These are phyloP conservation scores for Oedothorax gibbosus DNA, from an alignment of 1,140 invertebrate genomes.

Conservation along the genomic window DNA sequence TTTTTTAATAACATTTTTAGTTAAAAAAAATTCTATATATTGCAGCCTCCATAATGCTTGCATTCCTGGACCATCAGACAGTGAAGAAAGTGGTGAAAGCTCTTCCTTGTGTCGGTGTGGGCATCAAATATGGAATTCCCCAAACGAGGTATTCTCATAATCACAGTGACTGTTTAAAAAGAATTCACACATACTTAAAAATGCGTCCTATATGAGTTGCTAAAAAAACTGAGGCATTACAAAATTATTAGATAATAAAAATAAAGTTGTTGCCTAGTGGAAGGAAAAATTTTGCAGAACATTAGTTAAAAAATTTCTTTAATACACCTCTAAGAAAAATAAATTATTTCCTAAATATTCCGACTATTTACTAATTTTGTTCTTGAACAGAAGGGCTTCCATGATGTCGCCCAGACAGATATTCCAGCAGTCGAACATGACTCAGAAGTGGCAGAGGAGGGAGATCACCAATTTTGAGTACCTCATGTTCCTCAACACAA, in stretches of 20 bases:
- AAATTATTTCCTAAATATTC: too few relatives aligned
- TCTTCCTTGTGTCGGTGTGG: slow-evolving; percentile 96
- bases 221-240: too few relatives aligned
- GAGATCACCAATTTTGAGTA: slow-evolving; percentile 99
- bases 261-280: too few relatives aligned
- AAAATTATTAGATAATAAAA: too few relatives aligned
- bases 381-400: slow-evolving; percentile 82
- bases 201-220: background rate
- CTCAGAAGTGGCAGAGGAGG: slow-evolving; percentile 97
- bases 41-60: slow-evolving; percentile 97
- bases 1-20: background rate
- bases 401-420: slow-evolving; percentile 98
- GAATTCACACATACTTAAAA: background rate
- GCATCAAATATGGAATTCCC: slow-evolving; percentile 98
- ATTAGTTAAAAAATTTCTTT: too few relatives aligned
- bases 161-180: background rate
- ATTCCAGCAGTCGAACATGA: slow-evolving; percentile 99
- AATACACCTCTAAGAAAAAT: too few relatives aligned
- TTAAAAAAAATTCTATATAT: background rate
- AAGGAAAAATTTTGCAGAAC: too few relatives aligned
- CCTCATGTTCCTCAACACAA: slow-evolving; percentile 99
- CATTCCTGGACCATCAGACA: slow-evolving; percentile 94
- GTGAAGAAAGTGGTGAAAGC: slow-evolving; percentile 99
- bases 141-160: slow-evolving; percentile 82
- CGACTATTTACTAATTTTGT: background rate